Evolutionary conservation across 2,888 invertebrate species (phyloP).

Genomic region (Camptogramma bilineatum): DNA sequence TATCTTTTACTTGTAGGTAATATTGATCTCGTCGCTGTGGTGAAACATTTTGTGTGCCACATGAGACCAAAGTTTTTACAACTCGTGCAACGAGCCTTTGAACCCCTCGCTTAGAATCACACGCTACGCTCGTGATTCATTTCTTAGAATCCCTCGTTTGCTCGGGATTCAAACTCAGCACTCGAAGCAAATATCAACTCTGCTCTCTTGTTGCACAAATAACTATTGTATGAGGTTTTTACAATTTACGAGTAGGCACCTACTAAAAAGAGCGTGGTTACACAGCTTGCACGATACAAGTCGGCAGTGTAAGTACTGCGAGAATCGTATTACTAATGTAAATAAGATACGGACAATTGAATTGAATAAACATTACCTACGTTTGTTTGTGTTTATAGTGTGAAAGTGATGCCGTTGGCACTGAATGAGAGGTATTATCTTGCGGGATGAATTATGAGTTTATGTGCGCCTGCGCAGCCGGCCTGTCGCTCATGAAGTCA

Average conservation of each 20-base stretch:
- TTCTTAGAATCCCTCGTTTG: no score
- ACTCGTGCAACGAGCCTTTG: no score
- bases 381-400: slow-evolving; percentile 45
- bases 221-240: no score
- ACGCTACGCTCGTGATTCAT: no score
- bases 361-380: slow-evolving; percentile 42
- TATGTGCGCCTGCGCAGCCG: slow-evolving; percentile 47
- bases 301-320: slow-evolving; percentile 2
- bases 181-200: no score
- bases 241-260: neutral
- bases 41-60: no score
- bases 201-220: no score
- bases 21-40: no score
- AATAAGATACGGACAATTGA: slow-evolving; percentile 47
- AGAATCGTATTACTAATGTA: slow-evolving; percentile 36
- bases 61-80: no score
- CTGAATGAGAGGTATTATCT: slow-evolving; percentile 72
- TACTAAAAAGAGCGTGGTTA: neutral
- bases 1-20: no score
- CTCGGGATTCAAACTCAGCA: no score
- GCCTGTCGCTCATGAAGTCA: slow-evolving; percentile 60
- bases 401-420: slow-evolving; percentile 58
- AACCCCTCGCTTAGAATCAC: no score
- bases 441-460: slow-evolving; percentile 65
- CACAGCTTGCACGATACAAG: neutral